Conservation (phyloP, 2,113 vertebrate genomes). For the Fregata magnificens region DNA sequence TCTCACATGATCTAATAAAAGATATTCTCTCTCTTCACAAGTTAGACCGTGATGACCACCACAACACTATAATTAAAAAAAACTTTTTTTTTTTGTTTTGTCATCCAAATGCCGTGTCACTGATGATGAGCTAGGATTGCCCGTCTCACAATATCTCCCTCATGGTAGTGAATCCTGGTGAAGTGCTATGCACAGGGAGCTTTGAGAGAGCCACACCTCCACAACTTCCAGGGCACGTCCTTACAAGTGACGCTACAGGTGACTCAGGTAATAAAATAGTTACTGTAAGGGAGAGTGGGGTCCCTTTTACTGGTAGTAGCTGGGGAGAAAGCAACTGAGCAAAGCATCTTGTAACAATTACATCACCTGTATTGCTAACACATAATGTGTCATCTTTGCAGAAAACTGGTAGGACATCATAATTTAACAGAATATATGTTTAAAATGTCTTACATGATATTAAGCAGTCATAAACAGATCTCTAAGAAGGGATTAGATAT, state of each 20-base stretch:
- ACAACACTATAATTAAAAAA: neutral
- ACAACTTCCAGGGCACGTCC: accelerated
- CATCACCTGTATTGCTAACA: neutral
- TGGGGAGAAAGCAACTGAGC: neutral
- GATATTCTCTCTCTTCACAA: neutral
- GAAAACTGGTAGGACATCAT: neutral
- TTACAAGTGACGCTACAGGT: neutral
- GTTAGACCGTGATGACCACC: neutral
- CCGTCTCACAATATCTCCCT: neutral
- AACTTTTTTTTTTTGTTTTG: neutral
- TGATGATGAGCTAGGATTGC: neutral
- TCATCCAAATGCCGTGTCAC: neutral
- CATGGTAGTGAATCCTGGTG: neutral
- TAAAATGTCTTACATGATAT: neutral
- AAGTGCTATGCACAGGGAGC: neutral
- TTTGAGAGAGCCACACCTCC: neutral
- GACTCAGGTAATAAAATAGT: neutral
- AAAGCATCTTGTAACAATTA: neutral
- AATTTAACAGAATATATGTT: neutral
- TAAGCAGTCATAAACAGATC: neutral
- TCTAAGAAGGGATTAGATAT: neutral
- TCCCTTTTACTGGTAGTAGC: neutral
- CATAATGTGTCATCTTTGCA: neutral
- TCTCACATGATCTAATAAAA: neutral
- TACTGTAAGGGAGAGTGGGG: neutral